Evolutionary conservation across 2,888 invertebrate genomes (phyloP), one percentile per base, ranked within the genome.

Genomic region (Lacanobia wlatinum): DNA sequence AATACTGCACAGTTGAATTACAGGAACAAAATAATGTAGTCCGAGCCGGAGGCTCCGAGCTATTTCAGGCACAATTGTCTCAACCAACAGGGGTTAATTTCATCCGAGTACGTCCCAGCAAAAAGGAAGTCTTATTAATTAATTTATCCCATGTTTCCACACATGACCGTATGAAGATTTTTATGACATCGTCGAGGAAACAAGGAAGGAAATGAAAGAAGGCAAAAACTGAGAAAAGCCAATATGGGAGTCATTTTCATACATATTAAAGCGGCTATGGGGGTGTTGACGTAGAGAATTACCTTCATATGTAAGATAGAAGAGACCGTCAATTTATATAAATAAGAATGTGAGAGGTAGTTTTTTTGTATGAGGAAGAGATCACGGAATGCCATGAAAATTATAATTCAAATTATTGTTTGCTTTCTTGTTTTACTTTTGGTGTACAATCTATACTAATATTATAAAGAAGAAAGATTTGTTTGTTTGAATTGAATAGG

Each of bases 121-220:
- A 40, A 68, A 60, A 23, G 38, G 12, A 58, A 65, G 40, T 21
- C 21, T 58, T 82, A 78, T 79, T 71, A 79, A 82, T 82, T 79
- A 60, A 78, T 78, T 70, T 71, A 56, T 38, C 53, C 34, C 48
- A 61, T 61, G 52, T 78, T 28, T 43, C 34, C 56, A 34, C 56
- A 34, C 38, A 60, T 48, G 52, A 28, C 53, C 63, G 38, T 59
- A 71, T 52, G 34, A 70, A 58, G 62, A 65, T 70, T 63, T 62
- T 67, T 72, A 62, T 67, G 67, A 58, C 43, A 43, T n/a, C 14
- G 40, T 56, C 16, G 38, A 56, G 53, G 28, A n/a, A 55, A 56
- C 59, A 53, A 61, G 43, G 18, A 38, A 64, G 18, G 34, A 18
- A 58, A 70, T 61, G 16, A 67, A 63, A 55, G n/a, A 56, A 61